phyloP scores from a whole-genome alignment of 2,113 vertebrate species.

The Felis catus region F.catus_Fca126_mat1.0 CM031426.1:60176501-60177000 shows the following conservation, averaged over 20 bases:
- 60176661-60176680: not conserved
- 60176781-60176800: not conserved
- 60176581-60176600: not conserved
- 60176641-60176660: not conserved
- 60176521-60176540: accelerated
- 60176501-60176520: not conserved
- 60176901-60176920: not conserved
- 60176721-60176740: no score
- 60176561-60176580: no score
- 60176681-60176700: not conserved
- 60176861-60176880: not conserved
- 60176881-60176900: not conserved
- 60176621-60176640: accelerated
- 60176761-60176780: not conserved
- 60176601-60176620: not conserved
- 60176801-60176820: not conserved
- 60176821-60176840: not conserved
- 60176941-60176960: accelerated
- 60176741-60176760: not conserved
- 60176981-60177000: not conserved
- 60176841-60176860: not conserved
- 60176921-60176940: not conserved
- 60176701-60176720: not conserved
- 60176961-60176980: not conserved
- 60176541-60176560: not conserved